Percentiles rank a stretch among this genome's conserved stretches.
phyloP scores from a whole-genome alignment of 2,113 vertebrate species.

The Scomber scombrus region DNA sequence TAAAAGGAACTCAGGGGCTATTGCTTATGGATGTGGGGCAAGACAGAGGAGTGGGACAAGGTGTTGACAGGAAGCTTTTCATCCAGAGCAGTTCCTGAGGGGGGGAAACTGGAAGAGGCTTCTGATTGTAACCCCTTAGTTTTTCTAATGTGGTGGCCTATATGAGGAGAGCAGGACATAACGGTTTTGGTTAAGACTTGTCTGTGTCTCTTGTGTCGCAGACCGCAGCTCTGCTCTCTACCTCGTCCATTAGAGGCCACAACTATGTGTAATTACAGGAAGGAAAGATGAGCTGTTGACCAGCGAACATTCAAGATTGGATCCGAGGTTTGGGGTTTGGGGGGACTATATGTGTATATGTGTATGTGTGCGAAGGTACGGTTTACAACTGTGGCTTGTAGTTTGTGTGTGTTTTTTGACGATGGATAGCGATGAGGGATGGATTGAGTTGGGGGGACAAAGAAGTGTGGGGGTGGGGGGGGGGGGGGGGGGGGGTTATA shows the following conservation, averaged over 20 bases:
- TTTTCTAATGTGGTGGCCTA: conserved; percentile 70
- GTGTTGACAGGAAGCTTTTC: conserved; percentile 76
- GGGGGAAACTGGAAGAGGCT: conserved; percentile 59
- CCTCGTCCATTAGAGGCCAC: conserved; percentile 80
- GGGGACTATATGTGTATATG: conserved; percentile 8
- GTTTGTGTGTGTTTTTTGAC: conserved; percentile 49
- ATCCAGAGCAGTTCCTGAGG: conserved; percentile 59
- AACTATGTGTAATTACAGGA: conserved; percentile 84
- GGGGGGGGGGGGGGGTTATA: conserved; percentile 17
- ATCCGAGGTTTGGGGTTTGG: conserved; percentile 48
- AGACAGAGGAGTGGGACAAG: conserved; percentile 62
- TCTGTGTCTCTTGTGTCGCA: conserved; percentile 71
- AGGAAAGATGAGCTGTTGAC: conserved; percentile 82
- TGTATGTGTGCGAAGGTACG: conserved; percentile 54
- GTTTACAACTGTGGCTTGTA: conserved; percentile 67
- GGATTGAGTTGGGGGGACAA: conserved; percentile 58
- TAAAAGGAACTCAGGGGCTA: conserved; percentile 66
- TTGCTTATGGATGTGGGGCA: conserved; percentile 53
- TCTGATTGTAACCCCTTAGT: conserved; percentile 71
- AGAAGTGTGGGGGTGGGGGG: neutral
- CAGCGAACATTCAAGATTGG: conserved; percentile 73
- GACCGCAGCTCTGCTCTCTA: conserved; percentile 75
- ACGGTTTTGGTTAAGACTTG: conserved; percentile 66
- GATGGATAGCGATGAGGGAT: conserved; percentile 58
- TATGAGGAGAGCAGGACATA: conserved; percentile 67